phyloP scores from a whole-genome alignment of 2,797 vertebrate species.

The Peromyscus melanophrys region DNA sequence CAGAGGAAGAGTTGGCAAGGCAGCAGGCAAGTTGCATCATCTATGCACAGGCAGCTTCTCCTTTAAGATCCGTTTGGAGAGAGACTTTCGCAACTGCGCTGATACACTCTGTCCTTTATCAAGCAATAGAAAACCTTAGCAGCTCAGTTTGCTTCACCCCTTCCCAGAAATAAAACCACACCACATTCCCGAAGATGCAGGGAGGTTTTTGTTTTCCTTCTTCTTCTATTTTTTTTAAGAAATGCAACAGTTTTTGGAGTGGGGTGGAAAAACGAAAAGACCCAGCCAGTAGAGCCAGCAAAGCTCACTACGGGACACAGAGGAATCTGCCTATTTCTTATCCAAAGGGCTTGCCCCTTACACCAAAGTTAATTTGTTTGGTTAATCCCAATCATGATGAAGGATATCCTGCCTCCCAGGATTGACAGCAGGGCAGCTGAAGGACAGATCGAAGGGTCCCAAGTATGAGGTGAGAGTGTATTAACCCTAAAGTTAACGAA shows the following conservation, averaged over 20 bases:
- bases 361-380: conserved; percentile 40
- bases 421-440: background rate
- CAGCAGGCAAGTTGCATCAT: conserved; percentile 18
- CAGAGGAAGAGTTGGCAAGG: conserved; percentile 32
- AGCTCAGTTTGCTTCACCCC: conserved; percentile 45
- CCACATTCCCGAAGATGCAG: conserved; percentile 2
- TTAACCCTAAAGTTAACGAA: too few relatives aligned
- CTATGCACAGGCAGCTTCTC: conserved; percentile 7
- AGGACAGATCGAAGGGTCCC: background rate
- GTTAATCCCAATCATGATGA: conserved; percentile 21
- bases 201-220: background rate
- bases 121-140: background rate
- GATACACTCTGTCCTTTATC: conserved; percentile 52
- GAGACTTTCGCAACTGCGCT: background rate
- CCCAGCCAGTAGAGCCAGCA: background rate
- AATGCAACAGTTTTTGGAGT: conserved; percentile 32
- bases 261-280: background rate
- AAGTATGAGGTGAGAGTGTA: background rate
- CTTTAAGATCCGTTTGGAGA: conserved; percentile 2
- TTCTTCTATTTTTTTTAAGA: background rate
- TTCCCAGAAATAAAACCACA: conserved; percentile 65
- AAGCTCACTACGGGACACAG: background rate
- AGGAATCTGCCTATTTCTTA: conserved; percentile 14
- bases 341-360: conserved; percentile 52
- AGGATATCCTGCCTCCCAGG: background rate